Evolutionary conservation across 2,888 invertebrate genomes (phyloP).

Genomic region (Atethmia centrago): DNA sequence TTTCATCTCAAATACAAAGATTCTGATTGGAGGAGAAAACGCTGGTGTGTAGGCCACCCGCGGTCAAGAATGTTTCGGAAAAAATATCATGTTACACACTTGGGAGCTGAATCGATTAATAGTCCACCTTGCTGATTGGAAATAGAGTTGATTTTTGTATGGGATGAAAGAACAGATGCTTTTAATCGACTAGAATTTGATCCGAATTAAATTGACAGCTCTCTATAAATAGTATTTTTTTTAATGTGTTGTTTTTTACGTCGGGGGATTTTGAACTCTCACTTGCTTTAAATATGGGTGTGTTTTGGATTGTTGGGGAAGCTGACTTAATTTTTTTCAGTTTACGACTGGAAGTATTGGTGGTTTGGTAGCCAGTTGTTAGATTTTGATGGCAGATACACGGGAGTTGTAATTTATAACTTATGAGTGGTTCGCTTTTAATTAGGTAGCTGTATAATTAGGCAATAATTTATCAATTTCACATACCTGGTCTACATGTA

Average conservation of each 20-base stretch:
- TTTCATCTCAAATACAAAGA: constrained; percentile 81
- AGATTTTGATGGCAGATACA: constrained; percentile 61
- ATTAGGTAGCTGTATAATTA: constrained; percentile 49
- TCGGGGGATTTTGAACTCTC: constrained; percentile 32
- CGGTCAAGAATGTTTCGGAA: constrained; percentile 78
- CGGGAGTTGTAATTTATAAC: constrained; percentile 59
- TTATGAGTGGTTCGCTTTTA: constrained; percentile 47
- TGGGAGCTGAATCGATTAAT: constrained; percentile 25
- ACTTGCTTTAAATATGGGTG: rapidly evolving
- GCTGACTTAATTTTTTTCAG: constrained; percentile 54
- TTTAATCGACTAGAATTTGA: constrained; percentile 78
- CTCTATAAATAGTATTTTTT: constrained; percentile 76
- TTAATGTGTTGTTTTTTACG: constrained; percentile 53
- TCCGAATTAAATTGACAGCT: constrained; percentile 84
- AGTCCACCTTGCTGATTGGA: background rate
- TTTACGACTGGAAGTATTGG: constrained; percentile 42
- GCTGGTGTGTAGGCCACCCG: constrained; percentile 70
- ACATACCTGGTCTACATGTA: too few species aligned
- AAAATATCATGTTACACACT: constrained; percentile 71
- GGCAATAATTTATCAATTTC: constrained; percentile 49
- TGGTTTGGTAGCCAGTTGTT: constrained; percentile 48
- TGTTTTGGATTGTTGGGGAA: constrained; percentile 13
- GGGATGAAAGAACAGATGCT: constrained; percentile 73
- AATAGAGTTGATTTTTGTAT: constrained; percentile 58
- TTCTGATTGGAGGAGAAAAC: constrained; percentile 80